Base-by-base conservation (phyloP, 1,140 invertebrate species). In the Trissolcus basalis region DNA sequence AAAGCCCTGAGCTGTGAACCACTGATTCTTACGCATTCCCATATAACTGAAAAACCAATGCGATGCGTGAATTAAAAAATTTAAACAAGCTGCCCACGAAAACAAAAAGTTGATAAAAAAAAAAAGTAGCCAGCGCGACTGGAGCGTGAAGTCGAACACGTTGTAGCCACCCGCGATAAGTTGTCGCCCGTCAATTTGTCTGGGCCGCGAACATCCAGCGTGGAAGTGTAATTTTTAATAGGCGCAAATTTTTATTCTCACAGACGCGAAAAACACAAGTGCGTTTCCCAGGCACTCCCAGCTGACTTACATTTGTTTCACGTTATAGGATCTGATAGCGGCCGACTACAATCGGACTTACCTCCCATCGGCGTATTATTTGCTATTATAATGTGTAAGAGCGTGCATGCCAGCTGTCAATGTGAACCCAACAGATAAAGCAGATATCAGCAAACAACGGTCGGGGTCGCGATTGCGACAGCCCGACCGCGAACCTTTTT, bases 261-360 rank as follows among this genome's bases (percentile, higher is more conserved):
- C 54, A 67, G 74, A 50, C 48, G 55, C 56, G 14, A 44, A 47
- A n/a, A 48, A 75, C 60, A 72, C 76, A 78, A 82, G 59, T 84
- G 83, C 80, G 80, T 85, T 85, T 85, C 82, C 81, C 83, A 84
- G 83, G 81, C 83, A 86, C 84, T 86, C 84, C 84, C 82, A 82
- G 53, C 71, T 78, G 68, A 78, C 72, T 80, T 79, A 79, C 70
- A 78, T 77, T 77, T 67, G 67, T 71, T 67, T 71, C 56, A 53
- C 59, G 71, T 72, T 70, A 74, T 78, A 81, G 77, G 76, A 86
- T 85, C 83, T 81, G 83, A 85, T 85, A 85, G 84, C 82, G 84
- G 82, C 77, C 80, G 80, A 82, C 79, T 81, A 85, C 84, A 86
- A 84, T 85, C 84, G 76, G 48, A 77, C 69, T 83, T 82, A 79